Conservation (phyloP, 2,113 vertebrate genomes). For the Pholis gunnellus region DNA sequence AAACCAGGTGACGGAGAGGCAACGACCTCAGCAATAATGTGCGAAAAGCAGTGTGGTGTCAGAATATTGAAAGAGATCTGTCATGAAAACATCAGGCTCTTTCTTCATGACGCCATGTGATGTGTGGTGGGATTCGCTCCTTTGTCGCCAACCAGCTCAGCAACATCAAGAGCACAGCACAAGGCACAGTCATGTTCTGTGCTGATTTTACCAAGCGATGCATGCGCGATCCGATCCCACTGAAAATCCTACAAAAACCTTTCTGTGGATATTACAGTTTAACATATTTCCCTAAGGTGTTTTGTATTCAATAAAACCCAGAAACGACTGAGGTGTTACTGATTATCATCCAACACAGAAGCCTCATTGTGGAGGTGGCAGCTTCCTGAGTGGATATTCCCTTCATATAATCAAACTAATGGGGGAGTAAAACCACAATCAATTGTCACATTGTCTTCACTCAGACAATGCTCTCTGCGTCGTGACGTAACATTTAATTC, state of each 20-base stretch:
- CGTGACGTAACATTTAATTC: not conserved
- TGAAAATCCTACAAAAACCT: slow-evolving; percentile 10
- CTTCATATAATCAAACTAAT: not conserved
- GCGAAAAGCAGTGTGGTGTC: not conserved
- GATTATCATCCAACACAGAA: slow-evolving; percentile 1
- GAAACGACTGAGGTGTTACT: not conserved
- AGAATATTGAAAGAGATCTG: not conserved
- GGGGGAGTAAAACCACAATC: not conserved
- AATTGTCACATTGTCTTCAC: not conserved
- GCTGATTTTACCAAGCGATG: not conserved
- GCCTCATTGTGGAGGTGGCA: not conserved
- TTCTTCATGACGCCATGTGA: not conserved
- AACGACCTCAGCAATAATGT: not conserved
- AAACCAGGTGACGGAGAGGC: not conserved
- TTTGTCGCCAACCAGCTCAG: not conserved
- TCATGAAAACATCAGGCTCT: not conserved
- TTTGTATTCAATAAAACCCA: slow-evolving; percentile 12
- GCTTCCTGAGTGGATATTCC: not conserved
- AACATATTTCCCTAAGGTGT: slow-evolving; percentile 17
- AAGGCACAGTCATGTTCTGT: not conserved
- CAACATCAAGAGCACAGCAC: slow-evolving; percentile 10
- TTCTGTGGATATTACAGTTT: not conserved
- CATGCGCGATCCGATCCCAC: not conserved
- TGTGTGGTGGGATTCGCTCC: not conserved
- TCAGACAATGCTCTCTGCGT: not conserved